phyloP scores from a whole-genome alignment of 64 coral and sea anemone genomes.

The Stylophora pistillata region DNA sequence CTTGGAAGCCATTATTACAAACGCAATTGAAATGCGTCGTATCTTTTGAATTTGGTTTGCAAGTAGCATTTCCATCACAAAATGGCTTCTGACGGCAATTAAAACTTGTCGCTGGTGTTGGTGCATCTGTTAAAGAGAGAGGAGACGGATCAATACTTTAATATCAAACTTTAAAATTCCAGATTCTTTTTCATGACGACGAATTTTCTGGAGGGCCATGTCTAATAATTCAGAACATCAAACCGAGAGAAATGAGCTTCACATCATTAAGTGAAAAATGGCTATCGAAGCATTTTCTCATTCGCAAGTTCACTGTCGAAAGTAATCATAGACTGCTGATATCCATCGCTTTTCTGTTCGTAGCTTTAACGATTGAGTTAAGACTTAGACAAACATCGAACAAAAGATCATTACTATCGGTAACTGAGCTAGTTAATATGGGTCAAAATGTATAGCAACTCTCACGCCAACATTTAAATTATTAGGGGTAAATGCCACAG shows the following conservation, averaged over 20 bases:
- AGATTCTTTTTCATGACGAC: neutral
- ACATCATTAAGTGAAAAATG: neutral
- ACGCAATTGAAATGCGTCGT: neutral
- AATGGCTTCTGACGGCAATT: neutral
- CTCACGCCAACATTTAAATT: too few relatives aligned
- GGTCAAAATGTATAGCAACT: too few relatives aligned
- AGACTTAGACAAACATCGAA: too few relatives aligned
- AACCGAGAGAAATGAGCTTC: neutral
- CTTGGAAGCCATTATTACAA: neutral
- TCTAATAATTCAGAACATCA: neutral
- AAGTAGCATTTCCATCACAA: conserved; percentile 12
- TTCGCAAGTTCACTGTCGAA: neutral
- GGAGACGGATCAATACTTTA: too few relatives aligned
- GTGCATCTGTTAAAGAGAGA: too few relatives aligned
- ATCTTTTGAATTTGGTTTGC: neutral
- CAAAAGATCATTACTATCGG: too few relatives aligned
- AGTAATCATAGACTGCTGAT: neutral
- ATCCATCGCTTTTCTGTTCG: neutral
- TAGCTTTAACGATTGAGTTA: neutral
- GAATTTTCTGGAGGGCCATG: neutral
- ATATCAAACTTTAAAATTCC: too few relatives aligned
- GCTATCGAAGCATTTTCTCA: neutral
- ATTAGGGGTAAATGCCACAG: too few relatives aligned
- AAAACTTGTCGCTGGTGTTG: neutral
- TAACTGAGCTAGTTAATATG: too few relatives aligned